Conservation (phyloP, 2,797 vertebrate genomes). For the Rhynchotus rufescens region DNA sequence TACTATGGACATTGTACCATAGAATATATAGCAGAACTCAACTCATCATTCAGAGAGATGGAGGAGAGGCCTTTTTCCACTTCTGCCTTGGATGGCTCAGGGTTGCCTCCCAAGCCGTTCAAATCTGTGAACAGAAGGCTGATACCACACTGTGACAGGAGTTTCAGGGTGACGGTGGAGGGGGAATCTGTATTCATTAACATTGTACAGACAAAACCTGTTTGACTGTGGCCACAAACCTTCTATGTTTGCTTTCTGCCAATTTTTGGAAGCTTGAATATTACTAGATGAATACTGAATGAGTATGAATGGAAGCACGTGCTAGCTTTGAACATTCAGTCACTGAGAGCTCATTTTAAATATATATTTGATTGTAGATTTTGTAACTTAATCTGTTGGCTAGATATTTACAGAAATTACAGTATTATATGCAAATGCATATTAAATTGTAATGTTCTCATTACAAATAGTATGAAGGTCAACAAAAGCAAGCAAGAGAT, state of each 20-base stretch:
- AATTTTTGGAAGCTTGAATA: slow-evolving; percentile 25
- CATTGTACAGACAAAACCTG: slow-evolving; percentile 42
- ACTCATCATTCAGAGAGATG: not conserved
- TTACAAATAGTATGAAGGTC: not conserved
- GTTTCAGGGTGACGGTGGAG: not conserved
- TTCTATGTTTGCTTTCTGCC: slow-evolving; percentile 53
- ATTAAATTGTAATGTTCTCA: not conserved
- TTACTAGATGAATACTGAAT: slow-evolving; percentile 11
- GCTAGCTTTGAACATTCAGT: not conserved
- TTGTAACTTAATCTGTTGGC: not conserved
- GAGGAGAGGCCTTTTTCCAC: slow-evolving; percentile 1
- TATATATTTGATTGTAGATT: slow-evolving; percentile 4
- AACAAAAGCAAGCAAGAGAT: not conserved
- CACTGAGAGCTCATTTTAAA: slow-evolving; percentile 28
- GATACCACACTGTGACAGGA: slow-evolving; percentile 11
- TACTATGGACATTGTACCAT: not conserved
- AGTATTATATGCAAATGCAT: slow-evolving; percentile 14
- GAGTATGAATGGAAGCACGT: slow-evolving; percentile 3
- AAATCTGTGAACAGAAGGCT: slow-evolving; percentile 47
- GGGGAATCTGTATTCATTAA: slow-evolving; percentile 53
- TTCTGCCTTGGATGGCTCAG: slow-evolving; percentile 52
- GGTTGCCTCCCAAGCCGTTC: slow-evolving; percentile 10
- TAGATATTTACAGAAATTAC: slow-evolving; percentile 38
- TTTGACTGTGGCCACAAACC: slow-evolving; percentile 4
- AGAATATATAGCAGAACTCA: not conserved